These are phyloP conservation scores for Aphidoletes aphidimyza DNA, from an alignment of 2,888 invertebrate species.

Conservation along the genomic window DNA sequence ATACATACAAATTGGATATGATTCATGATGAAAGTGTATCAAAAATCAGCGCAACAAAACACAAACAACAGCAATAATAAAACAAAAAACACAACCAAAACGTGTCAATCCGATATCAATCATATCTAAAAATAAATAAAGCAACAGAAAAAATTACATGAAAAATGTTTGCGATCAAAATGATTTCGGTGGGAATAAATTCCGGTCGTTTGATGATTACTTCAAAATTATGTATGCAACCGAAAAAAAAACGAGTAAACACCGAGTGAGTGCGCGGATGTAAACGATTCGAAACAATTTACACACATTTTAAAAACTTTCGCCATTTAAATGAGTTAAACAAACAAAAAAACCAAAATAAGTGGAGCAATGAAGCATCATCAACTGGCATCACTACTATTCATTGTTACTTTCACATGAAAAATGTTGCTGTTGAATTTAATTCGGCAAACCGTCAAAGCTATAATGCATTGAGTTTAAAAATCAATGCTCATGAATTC, in stretches of 20 bases:
- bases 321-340: not conserved
- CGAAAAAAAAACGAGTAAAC: no score
- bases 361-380: not conserved
- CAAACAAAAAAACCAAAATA: not conserved
- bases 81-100: no score
- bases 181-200: not conserved
- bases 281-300: not conserved
- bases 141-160: not conserved
- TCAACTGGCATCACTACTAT: not conserved
- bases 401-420: not conserved
- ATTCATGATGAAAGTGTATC: not conserved
- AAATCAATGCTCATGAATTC: not conserved
- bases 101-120: no score
- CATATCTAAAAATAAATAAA: constrained; percentile 19
- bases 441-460: not conserved
- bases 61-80: no score
- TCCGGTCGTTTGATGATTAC: not conserved
- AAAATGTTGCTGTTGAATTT: no score
- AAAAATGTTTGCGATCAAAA: not conserved
- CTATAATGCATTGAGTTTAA: not conserved
- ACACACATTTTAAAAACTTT: not conserved
- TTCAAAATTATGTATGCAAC: no score
- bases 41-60: not conserved
- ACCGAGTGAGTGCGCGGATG: not conserved
- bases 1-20: not conserved